Conservation (phyloP, 2,797 vertebrate genomes). For the Centropyge bicolor region DNA sequence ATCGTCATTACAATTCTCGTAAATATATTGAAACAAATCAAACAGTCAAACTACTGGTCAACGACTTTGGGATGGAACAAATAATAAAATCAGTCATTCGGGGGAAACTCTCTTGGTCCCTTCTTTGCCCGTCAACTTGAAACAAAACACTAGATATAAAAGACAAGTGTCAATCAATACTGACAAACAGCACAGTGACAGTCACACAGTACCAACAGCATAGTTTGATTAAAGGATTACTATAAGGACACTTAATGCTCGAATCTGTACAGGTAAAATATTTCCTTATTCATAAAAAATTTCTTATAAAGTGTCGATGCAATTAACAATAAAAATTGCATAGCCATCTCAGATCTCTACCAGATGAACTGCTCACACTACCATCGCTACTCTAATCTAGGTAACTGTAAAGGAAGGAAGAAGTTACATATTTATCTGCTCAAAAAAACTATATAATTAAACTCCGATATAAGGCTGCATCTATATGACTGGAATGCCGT, state of each 20-base stretch:
- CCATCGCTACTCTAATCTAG: constrained; percentile 54
- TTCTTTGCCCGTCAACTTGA: constrained; percentile 60
- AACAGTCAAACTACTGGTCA: constrained; percentile 24
- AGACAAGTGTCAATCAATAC: constrained; percentile 53
- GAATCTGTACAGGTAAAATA: constrained; percentile 81
- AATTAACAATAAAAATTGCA: constrained; percentile 84
- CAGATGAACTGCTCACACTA: constrained; percentile 40
- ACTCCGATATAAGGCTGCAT: constrained; percentile 28
- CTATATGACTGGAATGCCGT: constrained; percentile 29
- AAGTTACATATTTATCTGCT: constrained; percentile 30
- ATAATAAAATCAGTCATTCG: constrained; percentile 36
- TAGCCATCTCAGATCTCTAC: constrained; percentile 69
- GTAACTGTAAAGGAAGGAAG: constrained; percentile 12
- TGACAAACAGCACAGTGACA: constrained; percentile 59
- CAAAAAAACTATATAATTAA: not conserved
- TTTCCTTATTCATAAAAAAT: constrained; percentile 79
- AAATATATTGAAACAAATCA: not conserved
- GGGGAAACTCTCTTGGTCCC: constrained; percentile 49
- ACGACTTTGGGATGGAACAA: constrained; percentile 38
- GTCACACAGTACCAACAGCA: constrained; percentile 65
- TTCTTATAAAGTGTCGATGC: constrained; percentile 87
- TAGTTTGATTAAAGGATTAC: constrained; percentile 42
- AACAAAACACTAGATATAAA: constrained; percentile 57
- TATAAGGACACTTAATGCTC: constrained; percentile 69
- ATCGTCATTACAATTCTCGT: not conserved